A percentile compares a stretch with the other conserved stretches of the same genome.
phyloP scores from a whole-genome alignment of 2,888 invertebrate species.

The Torymus texanus region DNA sequence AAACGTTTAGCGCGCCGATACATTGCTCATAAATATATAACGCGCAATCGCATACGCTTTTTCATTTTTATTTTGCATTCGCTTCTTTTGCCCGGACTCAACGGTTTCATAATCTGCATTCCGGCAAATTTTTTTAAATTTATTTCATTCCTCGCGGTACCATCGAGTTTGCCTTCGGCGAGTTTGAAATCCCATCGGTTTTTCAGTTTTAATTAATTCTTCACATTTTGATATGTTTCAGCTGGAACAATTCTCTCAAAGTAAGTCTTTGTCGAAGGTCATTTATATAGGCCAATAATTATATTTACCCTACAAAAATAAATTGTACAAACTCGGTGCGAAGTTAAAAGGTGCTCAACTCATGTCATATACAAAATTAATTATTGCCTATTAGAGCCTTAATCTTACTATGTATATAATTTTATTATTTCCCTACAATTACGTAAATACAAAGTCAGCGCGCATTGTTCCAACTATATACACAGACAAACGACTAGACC shows the following conservation, averaged over 20 bases:
- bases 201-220: conserved; percentile 31
- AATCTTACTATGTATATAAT: background rate
- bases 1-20: conserved; percentile 29
- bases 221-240: no score
- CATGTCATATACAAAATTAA: background rate
- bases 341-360: no score
- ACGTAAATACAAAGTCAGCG: no score
- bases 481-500: background rate
- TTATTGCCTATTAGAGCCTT: conserved; percentile 10
- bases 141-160: background rate
- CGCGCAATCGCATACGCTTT: background rate
- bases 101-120: conserved; percentile 18
- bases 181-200: conserved; percentile 44
- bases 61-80: conserved; percentile 3
- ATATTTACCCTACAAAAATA: conserved; percentile 4
- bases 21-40: background rate
- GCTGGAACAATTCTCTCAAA: background rate
- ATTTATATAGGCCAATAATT: no score
- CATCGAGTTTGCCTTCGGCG: conserved; percentile 34
- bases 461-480: background rate
- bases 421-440: no score
- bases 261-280: no score
- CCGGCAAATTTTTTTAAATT: no score
- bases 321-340: conserved; percentile 1
- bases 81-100: conserved; percentile 1